These are phyloP conservation scores for Nerophis lumbriciformis DNA, from an alignment of 2,113 vertebrate species.

Conservation along the genomic window DNA sequence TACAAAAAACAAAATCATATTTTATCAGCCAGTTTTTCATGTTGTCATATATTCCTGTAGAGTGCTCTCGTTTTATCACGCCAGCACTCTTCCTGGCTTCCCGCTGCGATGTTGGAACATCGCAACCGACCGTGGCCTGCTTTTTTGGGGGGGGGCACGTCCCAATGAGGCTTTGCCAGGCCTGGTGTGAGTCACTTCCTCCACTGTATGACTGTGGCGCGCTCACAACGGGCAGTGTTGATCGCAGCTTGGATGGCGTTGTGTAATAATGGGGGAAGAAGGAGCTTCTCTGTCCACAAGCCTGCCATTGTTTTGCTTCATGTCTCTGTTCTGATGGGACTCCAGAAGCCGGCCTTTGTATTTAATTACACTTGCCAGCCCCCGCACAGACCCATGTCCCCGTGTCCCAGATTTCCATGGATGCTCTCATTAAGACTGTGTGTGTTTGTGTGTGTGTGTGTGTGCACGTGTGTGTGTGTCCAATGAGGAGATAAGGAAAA, in stretches of 20 bases:
- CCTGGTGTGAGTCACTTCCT: slow-evolving; percentile 53
- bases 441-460: slow-evolving; percentile 27
- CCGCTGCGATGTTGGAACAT: neutral
- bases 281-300: slow-evolving; percentile 55
- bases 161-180: slow-evolving; percentile 37
- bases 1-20: slow-evolving; percentile 17
- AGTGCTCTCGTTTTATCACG: slow-evolving; percentile 19
- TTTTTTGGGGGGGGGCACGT: neutral
- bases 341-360: slow-evolving; percentile 71
- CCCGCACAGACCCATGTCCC: slow-evolving; percentile 64
- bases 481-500: slow-evolving; percentile 37
- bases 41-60: slow-evolving; percentile 10
- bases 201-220: slow-evolving; percentile 31
- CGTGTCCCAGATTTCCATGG: slow-evolving; percentile 70
- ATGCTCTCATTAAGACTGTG: slow-evolving; percentile 66
- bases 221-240: slow-evolving; percentile 46
- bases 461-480: slow-evolving; percentile 16
- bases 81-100: neutral
- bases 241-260: slow-evolving; percentile 47
- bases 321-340: slow-evolving; percentile 52
- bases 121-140: neutral
- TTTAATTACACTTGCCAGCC: slow-evolving; percentile 72
- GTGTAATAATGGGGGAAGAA: slow-evolving; percentile 41
- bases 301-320: slow-evolving; percentile 64
- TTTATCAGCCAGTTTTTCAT: slow-evolving; percentile 32